Conservation (phyloP, 2,888 invertebrate genomes). For the Polylopha cassiicola region DNA sequence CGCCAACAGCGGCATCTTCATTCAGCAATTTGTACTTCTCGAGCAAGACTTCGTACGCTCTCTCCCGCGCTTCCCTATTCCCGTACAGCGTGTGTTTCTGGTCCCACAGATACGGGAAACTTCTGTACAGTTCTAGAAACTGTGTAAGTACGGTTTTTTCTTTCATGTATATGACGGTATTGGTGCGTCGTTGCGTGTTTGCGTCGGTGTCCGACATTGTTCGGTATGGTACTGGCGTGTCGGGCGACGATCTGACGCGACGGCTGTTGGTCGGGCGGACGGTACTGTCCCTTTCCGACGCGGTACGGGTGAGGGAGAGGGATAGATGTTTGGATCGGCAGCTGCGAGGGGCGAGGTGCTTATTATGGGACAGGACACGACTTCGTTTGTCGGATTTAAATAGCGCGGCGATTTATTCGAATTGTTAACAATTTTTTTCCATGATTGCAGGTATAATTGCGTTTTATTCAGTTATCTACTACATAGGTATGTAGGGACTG, state of each 20-base stretch:
- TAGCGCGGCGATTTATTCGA: too few species aligned
- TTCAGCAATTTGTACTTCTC: constrained; percentile 26
- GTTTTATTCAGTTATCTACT: too few species aligned
- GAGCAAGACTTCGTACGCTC: constrained; percentile 28
- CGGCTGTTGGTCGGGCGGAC: constrained; percentile 20
- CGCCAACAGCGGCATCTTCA: constrained; percentile 20
- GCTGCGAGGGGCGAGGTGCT: constrained; percentile 26
- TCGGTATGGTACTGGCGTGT: constrained; percentile 23
- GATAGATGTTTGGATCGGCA: constrained; percentile 23
- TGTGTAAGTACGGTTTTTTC: constrained; percentile 25
- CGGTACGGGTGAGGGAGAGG: constrained; percentile 19
- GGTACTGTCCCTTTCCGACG: constrained; percentile 27
- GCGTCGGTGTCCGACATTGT: constrained; percentile 24
- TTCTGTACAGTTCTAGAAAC: constrained; percentile 27
- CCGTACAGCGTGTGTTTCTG: constrained; percentile 25
- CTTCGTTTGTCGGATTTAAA: constrained; percentile 14
- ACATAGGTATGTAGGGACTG: too few species aligned
- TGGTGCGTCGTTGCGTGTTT: not conserved
- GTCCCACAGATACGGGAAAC: constrained; percentile 32
- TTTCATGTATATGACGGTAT: constrained; percentile 4
- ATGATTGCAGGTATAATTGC: too few species aligned
- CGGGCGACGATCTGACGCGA: constrained; percentile 5
- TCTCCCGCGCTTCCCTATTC: constrained; percentile 19
- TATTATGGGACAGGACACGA: constrained; percentile 15
- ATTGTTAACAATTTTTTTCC: too few species aligned